Base-by-base conservation (phyloP, 2,888 invertebrate species). In the Argyra leucocephala region DNA sequence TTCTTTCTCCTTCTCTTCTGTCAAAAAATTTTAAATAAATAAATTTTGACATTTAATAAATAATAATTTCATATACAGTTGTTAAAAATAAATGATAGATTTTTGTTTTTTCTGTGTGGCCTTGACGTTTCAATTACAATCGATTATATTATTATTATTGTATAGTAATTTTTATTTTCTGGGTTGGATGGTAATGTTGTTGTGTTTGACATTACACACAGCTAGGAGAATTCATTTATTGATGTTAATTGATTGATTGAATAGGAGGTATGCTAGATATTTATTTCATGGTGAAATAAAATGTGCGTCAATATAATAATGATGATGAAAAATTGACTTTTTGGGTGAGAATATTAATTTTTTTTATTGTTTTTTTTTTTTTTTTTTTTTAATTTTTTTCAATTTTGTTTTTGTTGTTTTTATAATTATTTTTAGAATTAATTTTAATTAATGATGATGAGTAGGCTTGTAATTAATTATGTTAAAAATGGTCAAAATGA, bases 121-220 rank as follows among this genome's bases (percentile, higher is more conserved):
- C 48, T 48, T 48, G 48, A 48, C 15, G 48, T 48, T 48, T 48
- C 48, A 48, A 48, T 48, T 48, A 48, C 48, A 48, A 48, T 48
- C 48, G 48, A 48, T 48, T 48, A 48, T 5, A 48, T 48, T 18
- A 1, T 31, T 31, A 48, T 18, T 9, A 18, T 48, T 48, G 37
- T 48, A n/a, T n/a, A n/a, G n/a, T n/a, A n/a, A n/a, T n/a, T n/a
- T 48, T 48, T 48, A 12, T 48, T 48, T 48, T 48, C 15, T 48
- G 4, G 2, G 48, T 10, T 18, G 48, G 48, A 48, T 48, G 48
- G 18, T 48, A 31, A 31, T 48, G n/a, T 12, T 15, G 48, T 12
- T 48, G 18, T 3, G 5, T 5, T n/a, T 48, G 48, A 48, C 3
- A 48, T 48, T 9, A 5, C 6, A 31, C 6, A 31, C 6, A 12